A percentile compares a stretch with the other conserved stretches of the same genome.
phyloP scores from a whole-genome alignment of 2,113 vertebrate genomes.

The Orthonyx spaldingii region DNA sequence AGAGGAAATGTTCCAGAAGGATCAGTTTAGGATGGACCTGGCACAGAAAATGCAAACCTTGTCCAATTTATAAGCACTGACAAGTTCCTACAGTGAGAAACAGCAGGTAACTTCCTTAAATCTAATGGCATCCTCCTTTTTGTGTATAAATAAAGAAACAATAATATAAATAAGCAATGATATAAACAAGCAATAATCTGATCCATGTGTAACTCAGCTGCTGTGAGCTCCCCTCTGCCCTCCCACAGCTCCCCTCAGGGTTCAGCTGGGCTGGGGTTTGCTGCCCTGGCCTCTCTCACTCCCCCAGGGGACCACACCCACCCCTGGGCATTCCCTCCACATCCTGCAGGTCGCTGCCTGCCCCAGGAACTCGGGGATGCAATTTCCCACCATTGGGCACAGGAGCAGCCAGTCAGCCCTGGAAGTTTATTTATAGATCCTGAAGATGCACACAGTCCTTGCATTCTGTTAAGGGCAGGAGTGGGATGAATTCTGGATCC shows the following conservation, averaged over 20 bases:
- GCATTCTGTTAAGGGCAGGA: conserved; percentile 31
- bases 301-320: neutral
- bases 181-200: neutral
- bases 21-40: neutral
- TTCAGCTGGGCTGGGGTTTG: neutral
- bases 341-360: neutral
- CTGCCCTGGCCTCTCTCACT: neutral
- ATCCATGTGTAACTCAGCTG: neutral
- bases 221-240: neutral
- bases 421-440: conserved; percentile 9
- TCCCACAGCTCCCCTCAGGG: neutral
- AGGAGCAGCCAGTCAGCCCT: neutral
- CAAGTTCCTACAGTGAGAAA: neutral
- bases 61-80: neutral
- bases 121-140: neutral
- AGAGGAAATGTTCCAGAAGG: neutral
- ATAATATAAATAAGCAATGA: neutral
- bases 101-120: neutral
- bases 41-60: neutral
- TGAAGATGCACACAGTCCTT: neutral
- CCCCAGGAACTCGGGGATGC: neutral
- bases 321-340: neutral
- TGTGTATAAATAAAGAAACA: neutral
- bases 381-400: neutral
- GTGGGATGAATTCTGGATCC: neutral